Evolutionary conservation across 2,113 vertebrate genomes (phyloP).

Genomic region (Scartelaos histophorus): DNA sequence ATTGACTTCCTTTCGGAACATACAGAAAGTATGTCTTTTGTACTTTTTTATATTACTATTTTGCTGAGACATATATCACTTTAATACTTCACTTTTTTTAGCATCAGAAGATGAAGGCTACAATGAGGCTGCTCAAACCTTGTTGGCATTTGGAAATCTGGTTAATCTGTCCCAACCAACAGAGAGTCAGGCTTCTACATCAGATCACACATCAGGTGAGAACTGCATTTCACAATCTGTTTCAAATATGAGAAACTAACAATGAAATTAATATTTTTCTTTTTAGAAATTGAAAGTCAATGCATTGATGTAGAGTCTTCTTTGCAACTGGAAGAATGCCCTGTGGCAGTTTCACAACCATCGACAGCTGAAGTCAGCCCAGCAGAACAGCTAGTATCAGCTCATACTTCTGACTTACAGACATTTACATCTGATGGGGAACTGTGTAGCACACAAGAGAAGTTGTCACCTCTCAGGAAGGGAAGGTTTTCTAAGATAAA

Average conservation of each 20-base stretch:
- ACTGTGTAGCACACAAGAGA: neutral
- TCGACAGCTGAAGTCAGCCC: neutral
- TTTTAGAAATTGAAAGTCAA: slow-evolving; percentile 17
- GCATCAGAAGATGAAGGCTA: slow-evolving; percentile 80
- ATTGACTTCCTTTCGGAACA: slow-evolving; percentile 71
- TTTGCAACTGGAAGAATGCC: slow-evolving; percentile 22
- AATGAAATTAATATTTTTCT: slow-evolving; percentile 1
- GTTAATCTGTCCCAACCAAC: slow-evolving; percentile 44
- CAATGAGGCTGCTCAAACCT: slow-evolving; percentile 88
- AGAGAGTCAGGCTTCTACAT: slow-evolving; percentile 14
- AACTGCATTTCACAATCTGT: neutral
- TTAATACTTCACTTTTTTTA: slow-evolving; percentile 41
- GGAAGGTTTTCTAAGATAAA: slow-evolving; percentile 37
- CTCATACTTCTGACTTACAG: neutral
- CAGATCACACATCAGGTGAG: slow-evolving; percentile 38
- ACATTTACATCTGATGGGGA: slow-evolving; percentile 3
- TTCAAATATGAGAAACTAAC: neutral
- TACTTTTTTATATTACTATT: neutral
- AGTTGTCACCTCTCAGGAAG: slow-evolving; percentile 2
- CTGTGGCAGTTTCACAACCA: slow-evolving; percentile 7
- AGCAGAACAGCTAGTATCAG: neutral
- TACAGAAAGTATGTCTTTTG: slow-evolving; percentile 79
- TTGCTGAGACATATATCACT: neutral
- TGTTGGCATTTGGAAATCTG: slow-evolving; percentile 86
- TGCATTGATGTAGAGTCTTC: slow-evolving; percentile 18